A percentile compares a stretch with the other conserved stretches of the same genome.
Evolutionary conservation across 2,888 invertebrate genomes (phyloP).

Genomic region (Alviniconcha strummeri): DNA sequence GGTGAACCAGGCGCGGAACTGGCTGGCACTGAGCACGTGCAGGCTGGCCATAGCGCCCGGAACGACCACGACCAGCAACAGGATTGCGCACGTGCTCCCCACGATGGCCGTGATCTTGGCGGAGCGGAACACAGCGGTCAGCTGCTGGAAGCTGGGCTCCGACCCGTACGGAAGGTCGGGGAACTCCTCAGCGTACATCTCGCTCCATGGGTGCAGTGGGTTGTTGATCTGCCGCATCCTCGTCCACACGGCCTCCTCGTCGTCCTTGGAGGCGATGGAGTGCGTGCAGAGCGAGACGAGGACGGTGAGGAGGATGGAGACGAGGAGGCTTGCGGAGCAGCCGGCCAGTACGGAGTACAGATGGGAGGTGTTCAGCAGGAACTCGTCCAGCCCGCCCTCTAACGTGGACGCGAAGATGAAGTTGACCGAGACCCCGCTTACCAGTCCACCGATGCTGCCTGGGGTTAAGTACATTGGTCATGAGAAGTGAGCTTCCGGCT

Average conservation of each 20-base stretch:
- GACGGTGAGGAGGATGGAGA: constrained; percentile 55
- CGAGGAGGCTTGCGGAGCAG: constrained; percentile 51
- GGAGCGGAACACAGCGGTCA: constrained; percentile 46
- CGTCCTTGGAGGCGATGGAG: constrained; percentile 45
- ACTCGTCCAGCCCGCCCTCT: constrained; percentile 51
- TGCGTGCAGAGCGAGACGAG: constrained; percentile 57
- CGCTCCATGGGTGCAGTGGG: constrained; percentile 57
- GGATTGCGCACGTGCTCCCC: constrained; percentile 45
- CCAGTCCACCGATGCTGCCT: constrained; percentile 55
- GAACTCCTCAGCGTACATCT: constrained; percentile 53
- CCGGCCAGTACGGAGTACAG: constrained; percentile 58
- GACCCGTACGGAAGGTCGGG: constrained; percentile 47
- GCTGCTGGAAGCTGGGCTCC: constrained; percentile 44
- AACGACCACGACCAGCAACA: constrained; percentile 50
- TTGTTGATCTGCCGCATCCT: constrained; percentile 59
- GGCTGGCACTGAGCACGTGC: constrained; percentile 46
- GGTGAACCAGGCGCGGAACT: constrained; percentile 54
- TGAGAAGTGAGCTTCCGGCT: neutral
- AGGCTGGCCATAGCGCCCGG: constrained; percentile 53
- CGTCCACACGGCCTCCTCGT: constrained; percentile 49
- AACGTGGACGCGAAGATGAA: constrained; percentile 51
- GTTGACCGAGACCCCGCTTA: constrained; percentile 48
- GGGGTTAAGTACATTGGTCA: constrained; percentile 23
- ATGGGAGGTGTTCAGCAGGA: constrained; percentile 51
- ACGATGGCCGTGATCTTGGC: constrained; percentile 53